phyloP scores from a whole-genome alignment of 2,888 invertebrate genomes.

The Stenodera caucasica region DNA sequence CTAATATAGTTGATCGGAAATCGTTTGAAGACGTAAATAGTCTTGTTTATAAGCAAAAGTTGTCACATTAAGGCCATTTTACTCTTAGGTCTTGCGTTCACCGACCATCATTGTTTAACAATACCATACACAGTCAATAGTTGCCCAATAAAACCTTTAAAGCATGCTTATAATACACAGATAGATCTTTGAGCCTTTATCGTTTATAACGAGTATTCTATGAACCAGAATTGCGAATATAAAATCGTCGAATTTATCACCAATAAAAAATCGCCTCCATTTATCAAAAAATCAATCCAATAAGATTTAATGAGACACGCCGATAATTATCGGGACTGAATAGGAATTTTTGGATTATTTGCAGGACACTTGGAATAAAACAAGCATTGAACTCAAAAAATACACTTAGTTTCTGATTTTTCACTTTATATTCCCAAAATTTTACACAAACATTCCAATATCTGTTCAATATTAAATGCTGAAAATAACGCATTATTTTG shows the following conservation, averaged over 20 bases:
- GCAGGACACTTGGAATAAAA: too few species aligned
- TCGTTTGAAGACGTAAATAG: conserved; percentile 6
- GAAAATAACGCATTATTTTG: too few species aligned
- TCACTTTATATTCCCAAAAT: too few species aligned
- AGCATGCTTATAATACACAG: neutral
- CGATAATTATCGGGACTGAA: neutral
- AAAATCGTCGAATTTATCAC: neutral
- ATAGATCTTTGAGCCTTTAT: neutral
- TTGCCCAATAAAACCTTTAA: conserved; percentile 14
- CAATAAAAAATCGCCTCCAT: neutral
- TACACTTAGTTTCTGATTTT: too few species aligned
- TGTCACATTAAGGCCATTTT: neutral
- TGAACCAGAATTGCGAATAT: neutral
- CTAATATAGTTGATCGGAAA: neutral
- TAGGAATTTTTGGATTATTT: neutral
- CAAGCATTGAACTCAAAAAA: too few species aligned
- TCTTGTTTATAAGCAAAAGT: conserved; percentile 8
- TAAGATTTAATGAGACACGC: neutral
- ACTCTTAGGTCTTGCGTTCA: conserved; percentile 2
- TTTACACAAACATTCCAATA: too few species aligned
- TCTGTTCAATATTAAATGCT: too few species aligned
- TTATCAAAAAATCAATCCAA: neutral
- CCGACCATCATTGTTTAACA: conserved; percentile 3
- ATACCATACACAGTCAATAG: conserved; percentile 17
- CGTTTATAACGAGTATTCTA: conserved; percentile 1